A percentile compares a stretch with the other conserved stretches of the same genome.
phyloP scores from a whole-genome alignment of 2,113 vertebrate genomes.

The Dipodomys ordii region DNA sequence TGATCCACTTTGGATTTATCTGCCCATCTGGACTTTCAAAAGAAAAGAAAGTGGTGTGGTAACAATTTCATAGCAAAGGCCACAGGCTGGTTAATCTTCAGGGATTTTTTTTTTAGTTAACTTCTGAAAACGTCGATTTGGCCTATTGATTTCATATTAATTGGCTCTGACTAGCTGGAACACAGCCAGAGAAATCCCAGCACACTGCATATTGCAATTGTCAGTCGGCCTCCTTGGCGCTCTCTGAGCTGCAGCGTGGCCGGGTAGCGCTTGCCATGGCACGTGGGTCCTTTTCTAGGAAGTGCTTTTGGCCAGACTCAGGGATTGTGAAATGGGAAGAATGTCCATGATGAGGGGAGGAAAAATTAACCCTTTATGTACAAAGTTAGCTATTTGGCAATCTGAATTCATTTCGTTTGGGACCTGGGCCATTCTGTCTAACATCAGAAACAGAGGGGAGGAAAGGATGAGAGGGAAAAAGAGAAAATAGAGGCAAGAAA shows the following conservation, averaged over 20 bases:
- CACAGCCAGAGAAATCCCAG: slow-evolving; percentile 46
- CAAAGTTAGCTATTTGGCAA: rapidly evolving
- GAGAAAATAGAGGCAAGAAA: not conserved
- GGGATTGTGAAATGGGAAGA: slow-evolving; percentile 57
- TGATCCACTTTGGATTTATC: slow-evolving; percentile 85
- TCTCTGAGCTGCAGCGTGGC: not conserved
- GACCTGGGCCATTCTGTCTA: not conserved
- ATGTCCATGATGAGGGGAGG: not conserved
- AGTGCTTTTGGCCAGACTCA: not conserved
- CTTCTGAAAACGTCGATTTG: slow-evolving; percentile 74
- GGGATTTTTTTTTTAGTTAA: slow-evolving; percentile 67
- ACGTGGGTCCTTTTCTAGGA: slow-evolving; percentile 60
- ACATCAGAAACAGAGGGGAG: not conserved
- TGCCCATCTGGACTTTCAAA: slow-evolving; percentile 83
- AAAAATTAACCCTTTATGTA: not conserved
- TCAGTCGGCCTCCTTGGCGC: slow-evolving; percentile 42
- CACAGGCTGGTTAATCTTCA: slow-evolving; percentile 77
- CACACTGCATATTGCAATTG: not conserved
- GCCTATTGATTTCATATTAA: slow-evolving; percentile 76
- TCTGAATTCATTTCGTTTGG: not conserved
- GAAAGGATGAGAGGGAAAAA: not conserved
- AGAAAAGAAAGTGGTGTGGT: slow-evolving; percentile 79
- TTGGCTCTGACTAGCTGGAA: slow-evolving; percentile 75
- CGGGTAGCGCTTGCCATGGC: not conserved
- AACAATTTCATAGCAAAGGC: slow-evolving; percentile 84